Evolutionary conservation across 2,113 vertebrate genomes (phyloP).

Genomic region (Nycticryphes semicollaris): DNA sequence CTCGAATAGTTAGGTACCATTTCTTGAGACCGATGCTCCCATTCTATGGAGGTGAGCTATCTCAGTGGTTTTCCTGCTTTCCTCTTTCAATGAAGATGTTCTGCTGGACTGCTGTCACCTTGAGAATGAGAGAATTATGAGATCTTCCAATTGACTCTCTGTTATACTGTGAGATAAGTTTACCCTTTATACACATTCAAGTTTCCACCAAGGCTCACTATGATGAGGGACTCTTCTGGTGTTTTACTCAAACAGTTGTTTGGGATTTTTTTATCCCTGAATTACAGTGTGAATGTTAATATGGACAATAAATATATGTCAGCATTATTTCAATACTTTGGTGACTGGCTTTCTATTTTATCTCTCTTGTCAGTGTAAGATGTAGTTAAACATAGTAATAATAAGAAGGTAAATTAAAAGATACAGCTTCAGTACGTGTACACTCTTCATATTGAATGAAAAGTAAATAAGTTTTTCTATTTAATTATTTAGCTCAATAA

Average conservation of each 20-base stretch:
- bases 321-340: neutral
- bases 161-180: neutral
- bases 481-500: conserved; percentile 33
- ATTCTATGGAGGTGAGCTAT: neutral
- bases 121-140: neutral
- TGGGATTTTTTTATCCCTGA: neutral
- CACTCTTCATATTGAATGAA: neutral
- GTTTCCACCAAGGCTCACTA: neutral
- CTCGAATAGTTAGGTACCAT: neutral
- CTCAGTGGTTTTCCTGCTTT: neutral
- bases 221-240: neutral
- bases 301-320: neutral
- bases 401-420: neutral
- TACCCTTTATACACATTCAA: neutral
- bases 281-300: neutral
- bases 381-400: neutral
- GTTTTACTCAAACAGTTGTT: neutral
- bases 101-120: neutral
- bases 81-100: neutral
- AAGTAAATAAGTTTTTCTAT: neutral
- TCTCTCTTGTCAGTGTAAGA: neutral
- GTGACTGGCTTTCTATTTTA: neutral
- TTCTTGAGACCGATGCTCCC: neutral
- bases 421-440: neutral
- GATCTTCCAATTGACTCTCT: neutral